Evolutionary conservation across 2,113 vertebrate genomes (phyloP), one percentile per base, ranked within the genome.

Genomic region (Brevimyrus niger): DNA sequence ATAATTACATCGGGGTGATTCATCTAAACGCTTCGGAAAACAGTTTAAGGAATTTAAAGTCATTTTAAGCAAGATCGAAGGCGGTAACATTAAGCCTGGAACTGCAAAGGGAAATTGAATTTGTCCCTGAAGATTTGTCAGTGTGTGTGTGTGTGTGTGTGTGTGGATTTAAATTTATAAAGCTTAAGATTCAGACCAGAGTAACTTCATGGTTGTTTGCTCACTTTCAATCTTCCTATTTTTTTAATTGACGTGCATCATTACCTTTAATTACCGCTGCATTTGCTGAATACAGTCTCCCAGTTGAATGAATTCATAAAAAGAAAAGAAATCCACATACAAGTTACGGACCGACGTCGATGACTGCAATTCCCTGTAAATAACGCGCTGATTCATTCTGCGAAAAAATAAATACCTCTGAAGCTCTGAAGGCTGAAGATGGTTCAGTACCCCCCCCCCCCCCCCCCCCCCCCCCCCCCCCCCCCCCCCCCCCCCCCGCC

Each of bases 21-120:
- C 82, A 84, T 84, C 44, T 46, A 23, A 21, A 46, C 0, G 42
- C 19, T 19, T 19, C 35, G 15, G 35, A 76, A 38, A 42, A 42
- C 73, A 76, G 73, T 76, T 76, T 76, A 76, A 76, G 73, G 73
- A 76, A 76, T 76, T 76, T 76, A 38, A 38, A 76, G 73, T 76
- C 35, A 76, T 76, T 76, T 76, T 76, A 76, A 76, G 17, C 73
- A 76, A 76, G 73, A 76, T 42, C 17, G 27, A 76, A 42, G 35
- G 73, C 17, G 15, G 73, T 76, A 76, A 76, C 73, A 76, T 76
- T 76, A 76, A 76, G 73, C 31, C 73, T 76, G 4, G 2, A 38
- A 76, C 73, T 38, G 73, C 35, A 19, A 76, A 76, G 35, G 73
- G 27, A 76, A 35, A 76, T 76, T 76, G 27, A 76, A 76, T 76